phyloP scores from a whole-genome alignment of 2,888 invertebrate species.

The Marasmarcha lunaedactyla region DNA sequence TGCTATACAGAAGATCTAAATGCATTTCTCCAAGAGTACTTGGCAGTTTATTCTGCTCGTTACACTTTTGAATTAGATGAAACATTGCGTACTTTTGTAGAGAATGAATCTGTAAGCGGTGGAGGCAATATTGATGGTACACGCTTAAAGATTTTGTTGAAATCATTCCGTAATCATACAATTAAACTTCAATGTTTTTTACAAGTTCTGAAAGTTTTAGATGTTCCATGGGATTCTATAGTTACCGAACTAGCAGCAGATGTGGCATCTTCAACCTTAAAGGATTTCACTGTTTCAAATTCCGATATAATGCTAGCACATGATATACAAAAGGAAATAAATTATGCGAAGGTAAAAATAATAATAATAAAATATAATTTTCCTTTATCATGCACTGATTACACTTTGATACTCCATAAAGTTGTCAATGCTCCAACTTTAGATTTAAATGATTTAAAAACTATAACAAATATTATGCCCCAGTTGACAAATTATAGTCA shows the following conservation, averaged over 20 bases:
- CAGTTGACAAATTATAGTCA: constrained; percentile 37
- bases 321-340: constrained; percentile 52
- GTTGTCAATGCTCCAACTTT: constrained; percentile 33
- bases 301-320: constrained; percentile 38
- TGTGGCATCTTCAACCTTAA: constrained; percentile 37
- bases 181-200: constrained; percentile 50
- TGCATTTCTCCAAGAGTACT: constrained; percentile 44
- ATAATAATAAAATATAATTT: constrained; percentile 59
- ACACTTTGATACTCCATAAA: constrained; percentile 47
- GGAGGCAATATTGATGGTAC: constrained; percentile 49
- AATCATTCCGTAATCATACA: constrained; percentile 39
- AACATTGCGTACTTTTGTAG: constrained; percentile 44
- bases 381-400: constrained; percentile 46
- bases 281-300: constrained; percentile 48
- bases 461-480: constrained; percentile 38
- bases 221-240: constrained; percentile 51
- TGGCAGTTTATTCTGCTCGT: constrained; percentile 45
- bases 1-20: constrained; percentile 61
- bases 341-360: constrained; percentile 54
- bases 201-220: constrained; percentile 49
- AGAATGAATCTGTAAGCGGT: constrained; percentile 49
- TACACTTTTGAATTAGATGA: constrained; percentile 55
- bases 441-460: constrained; percentile 44
- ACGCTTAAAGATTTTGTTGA: constrained; percentile 43
- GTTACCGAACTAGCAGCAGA: constrained; percentile 39